A percentile compares a stretch with the other conserved stretches of the same genome.
These are phyloP conservation scores for Myotis yumanensis DNA, from an alignment of 2,113 vertebrate species.

Conservation along the genomic window DNA sequence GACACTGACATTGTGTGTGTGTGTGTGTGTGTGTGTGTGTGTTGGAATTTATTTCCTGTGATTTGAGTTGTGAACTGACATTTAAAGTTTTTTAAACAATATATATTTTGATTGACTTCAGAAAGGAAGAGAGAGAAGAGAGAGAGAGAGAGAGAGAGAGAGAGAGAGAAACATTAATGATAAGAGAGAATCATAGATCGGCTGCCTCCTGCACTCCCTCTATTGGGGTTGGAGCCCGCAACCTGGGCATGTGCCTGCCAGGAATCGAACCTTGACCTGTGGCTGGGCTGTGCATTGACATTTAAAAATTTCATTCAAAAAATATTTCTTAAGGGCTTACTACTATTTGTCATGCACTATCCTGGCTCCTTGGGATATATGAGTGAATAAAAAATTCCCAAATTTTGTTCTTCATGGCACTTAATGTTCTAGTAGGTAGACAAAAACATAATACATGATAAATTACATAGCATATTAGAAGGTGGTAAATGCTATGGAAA, in stretches of 20 bases:
- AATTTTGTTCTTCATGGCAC: constrained; percentile 23
- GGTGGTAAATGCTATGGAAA: not conserved
- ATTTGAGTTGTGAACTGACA: not conserved
- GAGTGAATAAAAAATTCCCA: not conserved
- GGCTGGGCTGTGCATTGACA: too few species aligned
- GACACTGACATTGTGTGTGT: not conserved
- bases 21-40: not conserved
- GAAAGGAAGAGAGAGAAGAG: too few species aligned
- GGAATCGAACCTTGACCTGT: too few species aligned
- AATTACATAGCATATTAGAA: not conserved
- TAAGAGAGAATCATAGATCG: too few species aligned
- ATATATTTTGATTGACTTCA: too few species aligned
- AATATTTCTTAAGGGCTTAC: not conserved
- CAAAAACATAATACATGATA: not conserved
- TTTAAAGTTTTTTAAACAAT: too few species aligned
- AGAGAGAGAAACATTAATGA: too few species aligned
- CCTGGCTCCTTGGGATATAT: not conserved
- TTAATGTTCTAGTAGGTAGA: not conserved
- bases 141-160: too few species aligned
- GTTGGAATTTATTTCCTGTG: not conserved
- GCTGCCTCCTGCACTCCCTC: too few species aligned
- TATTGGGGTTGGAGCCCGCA: too few species aligned
- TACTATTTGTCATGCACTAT: not conserved
- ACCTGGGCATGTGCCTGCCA: too few species aligned
- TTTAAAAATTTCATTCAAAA: not conserved